Percentiles rank a stretch among this genome's conserved stretches.
These are phyloP conservation scores for Erithacus rubecula DNA, from an alignment of 2,797 vertebrate genomes.

Conservation along the genomic window DNA sequence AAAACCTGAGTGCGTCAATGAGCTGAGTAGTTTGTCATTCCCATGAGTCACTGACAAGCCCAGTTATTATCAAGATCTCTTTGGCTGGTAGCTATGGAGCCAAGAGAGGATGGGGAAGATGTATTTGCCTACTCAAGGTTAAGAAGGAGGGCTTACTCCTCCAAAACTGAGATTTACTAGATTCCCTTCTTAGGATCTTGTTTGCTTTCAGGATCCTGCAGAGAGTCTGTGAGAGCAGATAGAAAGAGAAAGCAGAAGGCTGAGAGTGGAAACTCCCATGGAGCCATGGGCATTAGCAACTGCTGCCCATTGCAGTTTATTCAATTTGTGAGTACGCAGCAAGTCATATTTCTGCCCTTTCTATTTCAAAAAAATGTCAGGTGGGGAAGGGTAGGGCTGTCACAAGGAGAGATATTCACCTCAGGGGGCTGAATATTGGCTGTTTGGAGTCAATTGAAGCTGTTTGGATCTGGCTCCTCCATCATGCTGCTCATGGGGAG, in stretches of 20 bases:
- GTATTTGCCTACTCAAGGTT: background rate
- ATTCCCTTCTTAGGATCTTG: background rate
- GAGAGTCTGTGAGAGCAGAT: background rate
- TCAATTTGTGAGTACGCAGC: background rate
- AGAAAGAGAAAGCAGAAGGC: background rate
- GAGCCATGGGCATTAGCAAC: accelerated
- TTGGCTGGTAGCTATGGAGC: background rate
- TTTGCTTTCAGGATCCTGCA: background rate
- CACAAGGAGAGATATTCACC: background rate
- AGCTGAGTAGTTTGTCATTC: background rate
- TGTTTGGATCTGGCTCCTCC: background rate
- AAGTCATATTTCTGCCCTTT: background rate
- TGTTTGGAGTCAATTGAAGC: background rate
- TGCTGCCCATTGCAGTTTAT: background rate
- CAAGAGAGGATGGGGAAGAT: background rate
- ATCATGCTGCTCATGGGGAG: background rate
- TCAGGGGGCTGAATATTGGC: background rate
- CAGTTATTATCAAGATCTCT: accelerated
- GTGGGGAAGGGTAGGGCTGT: accelerated
- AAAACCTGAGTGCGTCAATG: accelerated
- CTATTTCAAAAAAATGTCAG: background rate
- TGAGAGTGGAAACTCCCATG: background rate
- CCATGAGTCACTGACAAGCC: background rate
- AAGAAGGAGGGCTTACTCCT: background rate
- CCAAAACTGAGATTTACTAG: background rate